Evolutionary conservation across 2,113 vertebrate genomes (phyloP).

Genomic region (Dicaeum eximium): DNA sequence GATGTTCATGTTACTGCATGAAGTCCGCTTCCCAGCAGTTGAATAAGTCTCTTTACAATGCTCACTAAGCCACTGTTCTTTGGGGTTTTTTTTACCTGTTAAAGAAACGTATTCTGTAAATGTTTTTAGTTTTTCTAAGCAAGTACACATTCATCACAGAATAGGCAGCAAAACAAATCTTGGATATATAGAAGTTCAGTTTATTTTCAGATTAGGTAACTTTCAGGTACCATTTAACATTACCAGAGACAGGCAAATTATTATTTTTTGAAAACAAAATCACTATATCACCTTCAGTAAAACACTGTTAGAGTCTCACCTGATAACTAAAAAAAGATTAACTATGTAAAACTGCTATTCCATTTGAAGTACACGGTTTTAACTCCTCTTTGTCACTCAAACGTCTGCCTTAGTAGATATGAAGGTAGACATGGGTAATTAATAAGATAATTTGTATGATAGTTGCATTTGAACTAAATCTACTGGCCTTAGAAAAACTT

Average conservation of each 20-base stretch:
- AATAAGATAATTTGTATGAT: neutral
- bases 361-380: neutral
- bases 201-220: neutral
- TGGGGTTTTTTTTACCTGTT: accelerated
- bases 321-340: neutral
- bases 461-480: neutral
- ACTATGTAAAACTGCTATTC: neutral
- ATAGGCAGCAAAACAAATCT: neutral
- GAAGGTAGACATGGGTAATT: neutral
- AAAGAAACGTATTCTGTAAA: neutral
- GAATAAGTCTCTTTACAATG: neutral
- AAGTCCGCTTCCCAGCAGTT: neutral
- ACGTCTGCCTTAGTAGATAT: neutral
- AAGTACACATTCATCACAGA: neutral
- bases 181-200: neutral
- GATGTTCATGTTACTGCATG: neutral
- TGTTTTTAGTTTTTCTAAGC: neutral
- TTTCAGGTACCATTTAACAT: neutral
- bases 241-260: neutral
- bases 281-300: neutral
- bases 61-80: neutral
- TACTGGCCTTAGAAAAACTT: neutral
- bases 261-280: neutral
- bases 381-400: neutral
- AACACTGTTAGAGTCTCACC: neutral